A percentile compares a stretch with the other conserved stretches of the same genome.
Evolutionary conservation across 2,888 invertebrate species (phyloP).

Genomic region (Sesia bembeciformis): DNA sequence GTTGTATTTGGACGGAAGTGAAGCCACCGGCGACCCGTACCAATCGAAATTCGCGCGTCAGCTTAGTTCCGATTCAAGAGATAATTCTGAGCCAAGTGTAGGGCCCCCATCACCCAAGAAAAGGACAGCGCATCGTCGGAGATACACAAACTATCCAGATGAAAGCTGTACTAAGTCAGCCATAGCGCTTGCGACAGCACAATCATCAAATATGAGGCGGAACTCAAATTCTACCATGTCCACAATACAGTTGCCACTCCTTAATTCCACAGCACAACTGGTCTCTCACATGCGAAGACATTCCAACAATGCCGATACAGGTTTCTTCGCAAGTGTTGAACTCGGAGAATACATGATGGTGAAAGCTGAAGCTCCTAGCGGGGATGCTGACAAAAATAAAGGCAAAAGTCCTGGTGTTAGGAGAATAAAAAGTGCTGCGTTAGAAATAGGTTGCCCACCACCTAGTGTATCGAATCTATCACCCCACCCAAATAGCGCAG

Average conservation of each 20-base stretch:
- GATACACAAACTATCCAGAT: constrained; percentile 59
- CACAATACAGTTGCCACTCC: constrained; percentile 71
- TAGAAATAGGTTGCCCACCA: constrained; percentile 81
- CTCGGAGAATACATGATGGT: constrained; percentile 71
- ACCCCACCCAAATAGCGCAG: constrained; percentile 87
- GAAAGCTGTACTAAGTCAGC: constrained; percentile 68
- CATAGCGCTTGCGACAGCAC: constrained; percentile 59
- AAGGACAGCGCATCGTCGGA: constrained; percentile 45
- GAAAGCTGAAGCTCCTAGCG: constrained; percentile 61
- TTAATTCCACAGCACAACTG: constrained; percentile 63
- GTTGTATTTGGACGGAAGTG: constrained; percentile 55
- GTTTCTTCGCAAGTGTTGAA: constrained; percentile 71
- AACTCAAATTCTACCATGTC: constrained; percentile 78
- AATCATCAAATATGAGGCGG: constrained; percentile 69
- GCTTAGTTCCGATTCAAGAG: constrained; percentile 68
- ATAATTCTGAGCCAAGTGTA: constrained; percentile 65
- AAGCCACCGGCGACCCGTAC: constrained; percentile 59
- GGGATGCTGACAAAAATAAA: constrained; percentile 56
- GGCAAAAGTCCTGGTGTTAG: constrained; percentile 78
- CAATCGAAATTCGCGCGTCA: constrained; percentile 71
- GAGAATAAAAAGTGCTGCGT: constrained; percentile 80
- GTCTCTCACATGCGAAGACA: constrained; percentile 73
- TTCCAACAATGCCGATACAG: constrained; percentile 77
- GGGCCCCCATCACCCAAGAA: constrained; percentile 65
- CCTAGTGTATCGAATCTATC: constrained; percentile 81